A percentile compares a stretch with the other conserved stretches of the same genome.
phyloP scores from a whole-genome alignment of 2,888 invertebrate genomes.

The Mesoligia furuncula region DNA sequence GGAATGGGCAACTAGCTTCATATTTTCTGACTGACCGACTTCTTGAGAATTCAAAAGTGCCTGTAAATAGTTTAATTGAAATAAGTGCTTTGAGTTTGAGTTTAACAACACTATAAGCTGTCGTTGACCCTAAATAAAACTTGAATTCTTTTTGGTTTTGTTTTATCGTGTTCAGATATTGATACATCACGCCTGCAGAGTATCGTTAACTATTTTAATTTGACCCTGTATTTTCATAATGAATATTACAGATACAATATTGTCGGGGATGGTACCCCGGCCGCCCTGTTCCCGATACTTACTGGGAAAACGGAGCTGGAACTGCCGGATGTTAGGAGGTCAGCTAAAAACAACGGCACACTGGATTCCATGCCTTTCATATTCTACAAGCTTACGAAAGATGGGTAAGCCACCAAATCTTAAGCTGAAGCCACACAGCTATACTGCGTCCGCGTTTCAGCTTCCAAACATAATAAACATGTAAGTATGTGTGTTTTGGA shows the following conservation, averaged over 20 bases:
- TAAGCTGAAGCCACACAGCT: not conserved
- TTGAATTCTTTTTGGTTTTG: no score
- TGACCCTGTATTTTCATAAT: not conserved
- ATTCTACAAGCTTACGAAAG: constrained; percentile 94
- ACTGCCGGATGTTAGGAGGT: constrained; percentile 95
- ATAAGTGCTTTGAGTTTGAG: no score
- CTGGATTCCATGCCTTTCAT: constrained; percentile 96
- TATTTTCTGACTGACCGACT: no score
- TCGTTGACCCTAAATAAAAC: no score
- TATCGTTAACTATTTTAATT: no score
- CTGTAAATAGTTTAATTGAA: no score
- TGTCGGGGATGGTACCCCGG: constrained; percentile 96
- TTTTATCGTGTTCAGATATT: no score
- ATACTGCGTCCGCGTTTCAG: not conserved
- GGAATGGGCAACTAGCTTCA: no score
- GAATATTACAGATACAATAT: constrained; percentile 92
- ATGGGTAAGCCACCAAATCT: constrained; percentile 81
- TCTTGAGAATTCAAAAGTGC: no score
- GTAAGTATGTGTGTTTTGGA: no score
- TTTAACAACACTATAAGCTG: no score
- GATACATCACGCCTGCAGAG: no score
- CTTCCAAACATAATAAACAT: not conserved
- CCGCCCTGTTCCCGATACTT: constrained; percentile 96
- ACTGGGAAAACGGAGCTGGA: constrained; percentile 97
- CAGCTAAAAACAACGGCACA: constrained; percentile 90